These are phyloP conservation scores for Lamellibrachia satsuma DNA, from an alignment of 2,888 invertebrate species.

Conservation along the genomic window DNA sequence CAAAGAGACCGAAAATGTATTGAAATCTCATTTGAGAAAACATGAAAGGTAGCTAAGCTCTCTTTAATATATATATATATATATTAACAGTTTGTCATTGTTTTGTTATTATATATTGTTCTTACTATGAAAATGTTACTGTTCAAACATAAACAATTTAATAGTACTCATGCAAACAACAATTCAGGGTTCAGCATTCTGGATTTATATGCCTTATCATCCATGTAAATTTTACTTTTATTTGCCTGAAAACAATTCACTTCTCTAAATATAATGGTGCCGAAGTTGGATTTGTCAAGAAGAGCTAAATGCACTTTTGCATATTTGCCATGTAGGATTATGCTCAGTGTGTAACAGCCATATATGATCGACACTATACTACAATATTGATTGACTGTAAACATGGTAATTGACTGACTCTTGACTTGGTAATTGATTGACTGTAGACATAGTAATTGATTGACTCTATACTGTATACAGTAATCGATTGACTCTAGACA, in stretches of 20 bases:
- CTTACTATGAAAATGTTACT: not conserved
- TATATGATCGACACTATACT: not conserved
- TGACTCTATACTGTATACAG: no score
- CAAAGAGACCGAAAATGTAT: no score
- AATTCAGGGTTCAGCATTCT: not conserved
- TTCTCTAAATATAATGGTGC: not conserved
- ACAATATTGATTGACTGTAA: not conserved
- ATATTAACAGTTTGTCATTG: not conserved
- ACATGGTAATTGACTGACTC: no score
- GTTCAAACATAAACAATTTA: not conserved
- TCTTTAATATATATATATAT: no score
- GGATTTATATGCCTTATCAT: not conserved
- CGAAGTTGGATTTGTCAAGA: not conserved
- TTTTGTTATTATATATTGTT: not conserved
- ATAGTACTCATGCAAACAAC: not conserved
- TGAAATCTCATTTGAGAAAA: no score
- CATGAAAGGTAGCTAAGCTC: no score
- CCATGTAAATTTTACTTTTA: not conserved
- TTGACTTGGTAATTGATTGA: no score
- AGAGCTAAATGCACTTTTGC: not conserved
- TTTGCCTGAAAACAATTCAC: not conserved
- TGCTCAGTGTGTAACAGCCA: not conserved
- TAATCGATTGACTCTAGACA: no score
- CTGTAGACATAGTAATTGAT: no score
- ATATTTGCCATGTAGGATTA: not conserved